Conservation (phyloP, 2,797 vertebrate species). For the Alosa sapidissima region DNA sequence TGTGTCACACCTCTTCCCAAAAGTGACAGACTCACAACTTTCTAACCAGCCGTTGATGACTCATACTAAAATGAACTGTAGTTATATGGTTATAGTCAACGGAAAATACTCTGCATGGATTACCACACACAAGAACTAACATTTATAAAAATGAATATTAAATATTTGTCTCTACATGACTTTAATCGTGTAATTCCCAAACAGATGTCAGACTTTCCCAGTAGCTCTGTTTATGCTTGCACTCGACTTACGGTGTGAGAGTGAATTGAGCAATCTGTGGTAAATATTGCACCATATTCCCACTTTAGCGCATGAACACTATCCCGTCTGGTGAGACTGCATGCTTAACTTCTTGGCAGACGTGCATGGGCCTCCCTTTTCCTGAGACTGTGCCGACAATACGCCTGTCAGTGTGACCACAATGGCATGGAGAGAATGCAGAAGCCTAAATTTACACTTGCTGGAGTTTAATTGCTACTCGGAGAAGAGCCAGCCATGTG, state of each 20-base stretch:
- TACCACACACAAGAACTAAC: background rate
- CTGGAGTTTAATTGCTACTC: background rate
- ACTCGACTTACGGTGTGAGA: background rate
- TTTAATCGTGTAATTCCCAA: background rate
- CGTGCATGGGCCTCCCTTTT: background rate
- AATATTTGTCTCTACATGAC: background rate
- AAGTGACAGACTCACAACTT: conserved; percentile 1
- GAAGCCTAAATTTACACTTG: conserved; percentile 24
- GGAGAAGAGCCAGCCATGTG: background rate
- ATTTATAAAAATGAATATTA: background rate
- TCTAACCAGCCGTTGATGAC: background rate
- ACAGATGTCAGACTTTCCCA: background rate
- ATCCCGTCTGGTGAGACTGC: background rate
- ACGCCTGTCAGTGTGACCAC: background rate
- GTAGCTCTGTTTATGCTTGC: background rate
- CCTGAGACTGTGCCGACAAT: background rate
- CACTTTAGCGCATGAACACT: background rate
- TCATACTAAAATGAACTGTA: background rate
- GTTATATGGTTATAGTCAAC: background rate
- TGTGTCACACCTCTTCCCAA: background rate
- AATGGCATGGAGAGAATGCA: conserved; percentile 11
- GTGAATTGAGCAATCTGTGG: background rate
- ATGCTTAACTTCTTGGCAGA: background rate
- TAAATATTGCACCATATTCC: conserved; percentile 37
- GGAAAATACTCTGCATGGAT: background rate